Conservation (phyloP, 2,797 vertebrate species). For the Lepus oiostolus region DNA sequence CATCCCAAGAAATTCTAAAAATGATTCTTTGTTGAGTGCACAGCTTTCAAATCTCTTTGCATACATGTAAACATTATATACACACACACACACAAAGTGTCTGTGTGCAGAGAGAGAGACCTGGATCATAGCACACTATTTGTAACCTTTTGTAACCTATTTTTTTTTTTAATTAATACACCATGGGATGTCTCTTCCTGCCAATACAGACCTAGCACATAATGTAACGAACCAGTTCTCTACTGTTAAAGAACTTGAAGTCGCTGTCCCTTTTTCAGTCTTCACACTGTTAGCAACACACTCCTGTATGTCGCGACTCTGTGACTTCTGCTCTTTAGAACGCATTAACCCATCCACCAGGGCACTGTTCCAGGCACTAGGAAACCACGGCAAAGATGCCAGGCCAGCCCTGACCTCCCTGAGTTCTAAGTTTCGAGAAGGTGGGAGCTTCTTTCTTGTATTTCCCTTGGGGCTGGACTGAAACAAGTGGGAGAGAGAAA, state of each 20-base stretch:
- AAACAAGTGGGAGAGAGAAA: background rate
- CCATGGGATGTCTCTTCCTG: background rate
- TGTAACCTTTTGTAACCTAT: background rate
- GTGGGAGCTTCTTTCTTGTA: background rate
- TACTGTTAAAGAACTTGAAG: background rate
- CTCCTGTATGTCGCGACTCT: background rate
- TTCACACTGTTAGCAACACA: constrained; percentile 27
- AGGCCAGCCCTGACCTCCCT: constrained; percentile 11
- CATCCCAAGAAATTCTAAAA: constrained; percentile 36
- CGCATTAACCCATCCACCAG: constrained; percentile 2
- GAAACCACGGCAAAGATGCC: background rate
- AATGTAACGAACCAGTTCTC: constrained; percentile 42
- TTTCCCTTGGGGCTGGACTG: background rate
- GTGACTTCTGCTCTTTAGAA: constrained; percentile 3
- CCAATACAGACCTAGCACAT: background rate
- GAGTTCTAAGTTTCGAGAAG: background rate
- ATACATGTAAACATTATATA: background rate
- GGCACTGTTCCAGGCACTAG: background rate
- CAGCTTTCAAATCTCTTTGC: constrained; percentile 28
- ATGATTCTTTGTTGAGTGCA: constrained; percentile 29
- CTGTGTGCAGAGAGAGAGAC: background rate
- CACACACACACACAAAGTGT: background rate
- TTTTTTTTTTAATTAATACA: constrained; percentile 26
- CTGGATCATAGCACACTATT: background rate
- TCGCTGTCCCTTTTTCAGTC: background rate